phyloP scores from a whole-genome alignment of 2,797 vertebrate genomes.

The Picus viridis region DNA sequence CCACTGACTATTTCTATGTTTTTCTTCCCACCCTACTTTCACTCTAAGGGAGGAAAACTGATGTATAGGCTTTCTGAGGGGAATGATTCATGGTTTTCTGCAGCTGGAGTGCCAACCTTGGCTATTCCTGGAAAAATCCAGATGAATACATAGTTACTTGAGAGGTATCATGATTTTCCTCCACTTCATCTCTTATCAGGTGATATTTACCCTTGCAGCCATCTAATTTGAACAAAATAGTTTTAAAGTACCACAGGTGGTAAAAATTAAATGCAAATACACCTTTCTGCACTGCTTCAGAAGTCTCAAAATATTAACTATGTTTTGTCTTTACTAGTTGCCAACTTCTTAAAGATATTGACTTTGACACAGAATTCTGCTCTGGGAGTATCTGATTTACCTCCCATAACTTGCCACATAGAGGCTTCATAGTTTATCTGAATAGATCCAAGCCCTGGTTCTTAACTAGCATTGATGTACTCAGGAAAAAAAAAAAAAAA shows the following conservation, averaged over 20 bases:
- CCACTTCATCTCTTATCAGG: not conserved
- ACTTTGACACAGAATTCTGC: conserved; percentile 3
- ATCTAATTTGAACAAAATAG: not conserved
- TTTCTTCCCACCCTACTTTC: not conserved
- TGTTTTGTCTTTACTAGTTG: not conserved
- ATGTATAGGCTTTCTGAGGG: not conserved
- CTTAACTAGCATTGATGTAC: not conserved
- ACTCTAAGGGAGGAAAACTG: not conserved
- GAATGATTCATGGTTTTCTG: not conserved
- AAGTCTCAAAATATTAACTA: conserved; percentile 8
- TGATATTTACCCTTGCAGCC: not conserved
- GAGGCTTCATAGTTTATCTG: not conserved
- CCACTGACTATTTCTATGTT: not conserved
- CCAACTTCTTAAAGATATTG: conserved; percentile 14
- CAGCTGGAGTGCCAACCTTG: not conserved
- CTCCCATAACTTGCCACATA: not conserved
- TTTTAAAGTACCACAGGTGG: not conserved
- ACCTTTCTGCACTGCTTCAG: conserved; percentile 1
- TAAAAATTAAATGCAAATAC: conserved; percentile 25
- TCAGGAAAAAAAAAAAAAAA: not conserved
- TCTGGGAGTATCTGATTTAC: conserved; percentile 40
- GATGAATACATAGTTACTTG: not conserved
- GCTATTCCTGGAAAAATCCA: not conserved
- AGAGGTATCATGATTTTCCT: not conserved
- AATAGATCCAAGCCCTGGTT: not conserved